Evolutionary conservation across 2,797 vertebrate genomes (phyloP).

Genomic region (Syngnathus acus): DNA sequence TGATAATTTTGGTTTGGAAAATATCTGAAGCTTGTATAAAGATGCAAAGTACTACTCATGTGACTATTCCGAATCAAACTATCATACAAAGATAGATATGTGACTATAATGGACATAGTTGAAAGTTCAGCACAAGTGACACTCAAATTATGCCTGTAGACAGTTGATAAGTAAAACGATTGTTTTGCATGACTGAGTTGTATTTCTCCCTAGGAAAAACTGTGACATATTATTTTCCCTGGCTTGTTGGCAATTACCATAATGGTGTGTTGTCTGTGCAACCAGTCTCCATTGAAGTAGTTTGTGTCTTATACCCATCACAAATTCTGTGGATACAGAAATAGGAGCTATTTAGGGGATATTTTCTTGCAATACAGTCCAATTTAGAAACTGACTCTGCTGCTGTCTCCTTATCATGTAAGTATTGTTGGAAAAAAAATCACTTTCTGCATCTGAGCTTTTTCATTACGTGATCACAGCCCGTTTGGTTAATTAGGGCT

Average conservation of each 20-base stretch:
- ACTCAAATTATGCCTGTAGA: constrained; percentile 51
- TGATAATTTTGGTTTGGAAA: background rate
- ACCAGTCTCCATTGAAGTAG: constrained; percentile 43
- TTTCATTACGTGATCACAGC: constrained; percentile 47
- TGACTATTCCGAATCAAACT: background rate
- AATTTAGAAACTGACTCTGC: constrained; percentile 28
- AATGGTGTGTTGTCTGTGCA: constrained; percentile 43
- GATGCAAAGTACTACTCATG: background rate
- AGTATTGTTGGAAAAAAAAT: constrained; percentile 18
- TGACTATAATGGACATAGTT: background rate
- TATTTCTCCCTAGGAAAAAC: constrained; percentile 26
- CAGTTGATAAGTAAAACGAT: background rate
- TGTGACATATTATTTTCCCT: constrained; percentile 50
- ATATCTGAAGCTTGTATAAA: background rate
- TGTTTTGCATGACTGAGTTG: background rate
- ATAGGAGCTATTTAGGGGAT: constrained; percentile 29
- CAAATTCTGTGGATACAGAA: constrained; percentile 21
- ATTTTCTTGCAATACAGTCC: constrained; percentile 23
- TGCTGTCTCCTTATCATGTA: constrained; percentile 19
- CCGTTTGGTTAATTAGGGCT: constrained; percentile 23
- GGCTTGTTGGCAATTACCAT: constrained; percentile 63
- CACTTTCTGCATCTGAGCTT: constrained; percentile 46
- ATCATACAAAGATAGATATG: background rate
- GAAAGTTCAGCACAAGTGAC: background rate
- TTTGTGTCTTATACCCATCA: constrained; percentile 12